Conservation (phyloP, 2,888 invertebrate genomes). For the Apeira syringaria region DNA sequence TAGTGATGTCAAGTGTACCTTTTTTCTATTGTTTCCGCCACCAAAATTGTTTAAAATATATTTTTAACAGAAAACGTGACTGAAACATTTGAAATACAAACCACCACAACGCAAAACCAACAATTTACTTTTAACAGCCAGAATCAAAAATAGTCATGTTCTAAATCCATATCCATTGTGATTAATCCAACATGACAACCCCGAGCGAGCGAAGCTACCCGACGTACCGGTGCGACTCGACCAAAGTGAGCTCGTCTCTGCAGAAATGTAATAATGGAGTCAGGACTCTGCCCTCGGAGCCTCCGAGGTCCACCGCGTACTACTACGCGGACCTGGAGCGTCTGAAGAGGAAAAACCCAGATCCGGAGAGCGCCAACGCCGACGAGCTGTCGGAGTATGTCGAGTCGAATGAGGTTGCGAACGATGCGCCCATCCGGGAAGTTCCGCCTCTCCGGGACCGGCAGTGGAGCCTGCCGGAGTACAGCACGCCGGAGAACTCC, state of each 20-base stretch:
- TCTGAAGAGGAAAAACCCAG: conserved; percentile 69
- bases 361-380: conserved; percentile 47
- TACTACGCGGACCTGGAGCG: conserved; percentile 84
- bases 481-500: conserved; percentile 57
- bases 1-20: too few relatives aligned
- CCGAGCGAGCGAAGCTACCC: conserved; percentile 6
- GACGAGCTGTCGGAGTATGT: conserved; percentile 77
- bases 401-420: conserved; percentile 58
- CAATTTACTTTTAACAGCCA: not conserved
- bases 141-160: not conserved
- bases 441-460: conserved; percentile 64
- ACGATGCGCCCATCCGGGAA: conserved; percentile 62
- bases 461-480: conserved; percentile 60
- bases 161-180: not conserved
- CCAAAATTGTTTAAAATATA: too few relatives aligned
- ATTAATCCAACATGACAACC: conserved; percentile 5
- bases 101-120: not conserved
- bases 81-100: conserved; percentile 18
- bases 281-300: conserved; percentile 74
- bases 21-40: too few relatives aligned
- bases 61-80: too few relatives aligned
- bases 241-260: not conserved
- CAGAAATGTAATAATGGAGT: conserved; percentile 38
- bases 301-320: conserved; percentile 83
- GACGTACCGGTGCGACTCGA: conserved; percentile 1